These are phyloP conservation scores for Tribolium freemani DNA, from an alignment of 2,888 invertebrate species.

Conservation along the genomic window DNA sequence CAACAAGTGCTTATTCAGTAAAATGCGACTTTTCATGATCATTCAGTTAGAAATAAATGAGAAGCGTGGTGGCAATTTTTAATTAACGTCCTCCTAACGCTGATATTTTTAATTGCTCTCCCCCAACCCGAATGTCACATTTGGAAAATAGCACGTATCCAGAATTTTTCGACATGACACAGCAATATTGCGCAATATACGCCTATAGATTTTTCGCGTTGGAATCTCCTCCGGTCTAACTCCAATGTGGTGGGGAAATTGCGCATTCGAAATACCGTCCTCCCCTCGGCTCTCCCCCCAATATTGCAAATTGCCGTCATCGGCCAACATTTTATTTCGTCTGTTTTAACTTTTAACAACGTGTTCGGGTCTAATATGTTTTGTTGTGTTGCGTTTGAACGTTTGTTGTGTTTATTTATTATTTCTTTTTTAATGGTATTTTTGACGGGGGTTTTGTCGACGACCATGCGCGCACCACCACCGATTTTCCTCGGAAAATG, in stretches of 20 bases:
- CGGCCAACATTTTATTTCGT: slow-evolving; percentile 54
- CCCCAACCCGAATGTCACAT: not conserved
- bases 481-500: slow-evolving; percentile 2
- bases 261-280: slow-evolving; percentile 63
- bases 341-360: slow-evolving; percentile 38
- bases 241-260: slow-evolving; percentile 63
- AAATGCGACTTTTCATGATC: slow-evolving; percentile 9
- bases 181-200: slow-evolving; percentile 53
- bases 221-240: slow-evolving; percentile 51
- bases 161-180: slow-evolving; percentile 34
- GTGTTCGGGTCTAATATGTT: slow-evolving; percentile 19
- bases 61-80: slow-evolving; percentile 10
- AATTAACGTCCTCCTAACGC: not conserved
- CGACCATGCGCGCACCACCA: slow-evolving; percentile 14
- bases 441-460: slow-evolving; percentile 7
- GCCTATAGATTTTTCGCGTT: slow-evolving; percentile 58
- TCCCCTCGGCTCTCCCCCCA: slow-evolving; percentile 51
- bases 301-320: slow-evolving; percentile 55
- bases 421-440: slow-evolving; percentile 4
- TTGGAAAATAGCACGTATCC: not conserved
- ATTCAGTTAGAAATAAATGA: not conserved
- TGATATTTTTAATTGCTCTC: slow-evolving; percentile 12
- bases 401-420: slow-evolving; percentile 32
- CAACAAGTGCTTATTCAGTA: slow-evolving; percentile 27
- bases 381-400: slow-evolving; percentile 11